Evolutionary conservation across 1,140 invertebrate genomes (phyloP).

Genomic region (Triops cancriformis): DNA sequence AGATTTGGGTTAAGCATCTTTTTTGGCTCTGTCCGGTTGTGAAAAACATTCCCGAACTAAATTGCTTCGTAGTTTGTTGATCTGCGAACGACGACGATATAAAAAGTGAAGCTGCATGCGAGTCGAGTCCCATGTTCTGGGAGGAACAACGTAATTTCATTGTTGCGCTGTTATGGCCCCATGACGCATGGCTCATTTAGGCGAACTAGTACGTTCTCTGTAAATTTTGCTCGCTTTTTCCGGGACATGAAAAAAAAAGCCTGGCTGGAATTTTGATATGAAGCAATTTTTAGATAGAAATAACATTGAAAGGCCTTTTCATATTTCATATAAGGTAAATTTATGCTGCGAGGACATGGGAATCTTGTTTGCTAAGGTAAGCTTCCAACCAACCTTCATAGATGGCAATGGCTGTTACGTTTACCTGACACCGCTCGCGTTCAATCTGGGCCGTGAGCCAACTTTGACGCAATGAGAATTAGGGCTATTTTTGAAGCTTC

Average conservation of each 20-base stretch:
- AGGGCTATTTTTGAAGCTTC: constrained; percentile 6
- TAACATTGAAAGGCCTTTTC: not conserved
- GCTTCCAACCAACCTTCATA: not conserved
- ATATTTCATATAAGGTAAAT: not conserved
- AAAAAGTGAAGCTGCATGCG: not conserved
- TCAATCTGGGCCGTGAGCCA: not conserved
- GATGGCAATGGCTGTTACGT: not conserved
- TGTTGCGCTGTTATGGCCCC: not conserved
- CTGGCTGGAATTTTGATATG: too few relatives aligned
- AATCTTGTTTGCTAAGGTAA: constrained; percentile 7
- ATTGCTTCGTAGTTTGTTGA: not conserved
- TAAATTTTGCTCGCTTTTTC: too few relatives aligned
- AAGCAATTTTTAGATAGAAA: too few relatives aligned
- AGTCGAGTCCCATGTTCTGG: not conserved
- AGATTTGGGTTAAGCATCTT: constrained; percentile 5
- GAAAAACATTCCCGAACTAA: not conserved
- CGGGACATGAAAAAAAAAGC: too few relatives aligned
- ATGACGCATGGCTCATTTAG: not conserved
- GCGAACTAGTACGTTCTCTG: too few relatives aligned
- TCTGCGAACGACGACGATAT: not conserved
- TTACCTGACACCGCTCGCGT: not conserved
- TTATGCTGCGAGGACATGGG: constrained; percentile 12
- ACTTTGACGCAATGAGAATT: not conserved
- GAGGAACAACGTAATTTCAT: not conserved
- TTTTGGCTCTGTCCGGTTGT: not conserved